These are phyloP conservation scores for Dorcus parallelipipedus DNA, from an alignment of 2,888 invertebrate species.

Conservation along the genomic window DNA sequence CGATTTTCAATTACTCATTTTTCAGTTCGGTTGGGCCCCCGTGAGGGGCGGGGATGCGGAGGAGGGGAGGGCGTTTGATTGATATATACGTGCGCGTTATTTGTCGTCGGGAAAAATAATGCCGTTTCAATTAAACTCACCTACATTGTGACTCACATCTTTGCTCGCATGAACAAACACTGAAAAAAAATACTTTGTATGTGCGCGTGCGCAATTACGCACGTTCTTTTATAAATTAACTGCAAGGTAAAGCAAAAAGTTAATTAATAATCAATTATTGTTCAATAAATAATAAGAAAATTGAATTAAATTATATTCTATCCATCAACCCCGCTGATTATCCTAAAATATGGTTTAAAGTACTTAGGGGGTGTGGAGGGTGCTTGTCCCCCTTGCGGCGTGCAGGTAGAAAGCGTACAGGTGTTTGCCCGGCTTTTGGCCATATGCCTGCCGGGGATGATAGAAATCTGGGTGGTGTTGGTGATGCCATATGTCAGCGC, in stretches of 20 bases:
- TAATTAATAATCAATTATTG: neutral
- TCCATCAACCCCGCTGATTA: too few relatives aligned
- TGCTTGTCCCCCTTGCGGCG: neutral
- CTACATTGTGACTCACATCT: conserved; percentile 14
- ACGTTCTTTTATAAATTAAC: too few relatives aligned
- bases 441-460: conserved; percentile 31
- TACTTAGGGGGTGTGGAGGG: neutral
- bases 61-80: conserved; percentile 25
- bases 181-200: too few relatives aligned
- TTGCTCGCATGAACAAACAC: neutral
- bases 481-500: conserved; percentile 39
- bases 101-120: conserved; percentile 30
- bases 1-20: conserved; percentile 49
- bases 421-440: conserved; percentile 24
- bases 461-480: conserved; percentile 35
- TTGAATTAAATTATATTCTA: neutral
- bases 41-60: neutral
- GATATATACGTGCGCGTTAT: conserved; percentile 31
- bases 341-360: too few relatives aligned
- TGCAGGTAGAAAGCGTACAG: conserved; percentile 25
- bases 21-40: conserved; percentile 24
- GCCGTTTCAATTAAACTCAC: conserved; percentile 30
- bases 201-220: too few relatives aligned
- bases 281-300: neutral
- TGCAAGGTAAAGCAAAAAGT: too few relatives aligned